These are phyloP conservation scores for Hydrozoanthus gracilis DNA, from an alignment of 92 coral and sea anemone species.

Conservation along the genomic window DNA sequence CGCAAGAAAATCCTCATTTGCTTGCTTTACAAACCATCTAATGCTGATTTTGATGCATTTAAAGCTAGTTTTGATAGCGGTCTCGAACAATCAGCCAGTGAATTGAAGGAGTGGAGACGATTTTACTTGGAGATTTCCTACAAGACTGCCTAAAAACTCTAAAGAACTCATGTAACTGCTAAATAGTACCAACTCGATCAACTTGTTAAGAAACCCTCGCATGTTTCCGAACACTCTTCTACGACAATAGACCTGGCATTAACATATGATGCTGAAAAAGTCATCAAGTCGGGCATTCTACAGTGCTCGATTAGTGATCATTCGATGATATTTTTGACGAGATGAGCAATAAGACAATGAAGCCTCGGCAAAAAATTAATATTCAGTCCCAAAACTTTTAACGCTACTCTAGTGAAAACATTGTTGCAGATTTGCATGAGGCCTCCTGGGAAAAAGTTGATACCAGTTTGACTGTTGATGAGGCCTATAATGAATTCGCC, in stretches of 20 bases:
- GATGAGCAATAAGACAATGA: slow-evolving; percentile 46
- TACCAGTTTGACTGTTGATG: too few species aligned
- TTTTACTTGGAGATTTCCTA: slow-evolving; percentile 57
- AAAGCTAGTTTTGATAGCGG: slow-evolving; percentile 39
- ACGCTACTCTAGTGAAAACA: too few species aligned
- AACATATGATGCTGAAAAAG: too few species aligned
- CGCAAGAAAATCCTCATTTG: slow-evolving; percentile 49
- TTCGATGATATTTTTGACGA: slow-evolving; percentile 49
- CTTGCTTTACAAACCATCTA: slow-evolving; percentile 46
- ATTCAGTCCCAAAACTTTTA: too few species aligned
- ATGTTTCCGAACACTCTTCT: slow-evolving; percentile 42
- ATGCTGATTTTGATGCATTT: slow-evolving; percentile 36
- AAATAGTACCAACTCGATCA: slow-evolving; percentile 47
- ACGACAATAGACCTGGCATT: too few species aligned
- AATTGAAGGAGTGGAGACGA: slow-evolving; percentile 54
- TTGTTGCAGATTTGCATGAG: too few species aligned
- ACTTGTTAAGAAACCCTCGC: slow-evolving; percentile 46
- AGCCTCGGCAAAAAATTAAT: slow-evolving; percentile 19
- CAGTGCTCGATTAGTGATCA: slow-evolving; percentile 58
- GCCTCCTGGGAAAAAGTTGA: too few species aligned
- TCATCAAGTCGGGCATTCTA: slow-evolving; percentile 41
- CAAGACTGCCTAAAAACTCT: slow-evolving; percentile 29
- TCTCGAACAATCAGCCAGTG: slow-evolving; percentile 51
- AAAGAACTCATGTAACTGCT: slow-evolving; percentile 46
- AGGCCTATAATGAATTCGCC: too few species aligned